Conservation (phyloP, 2,888 invertebrate genomes). For the Candidula unifasciata region DNA sequence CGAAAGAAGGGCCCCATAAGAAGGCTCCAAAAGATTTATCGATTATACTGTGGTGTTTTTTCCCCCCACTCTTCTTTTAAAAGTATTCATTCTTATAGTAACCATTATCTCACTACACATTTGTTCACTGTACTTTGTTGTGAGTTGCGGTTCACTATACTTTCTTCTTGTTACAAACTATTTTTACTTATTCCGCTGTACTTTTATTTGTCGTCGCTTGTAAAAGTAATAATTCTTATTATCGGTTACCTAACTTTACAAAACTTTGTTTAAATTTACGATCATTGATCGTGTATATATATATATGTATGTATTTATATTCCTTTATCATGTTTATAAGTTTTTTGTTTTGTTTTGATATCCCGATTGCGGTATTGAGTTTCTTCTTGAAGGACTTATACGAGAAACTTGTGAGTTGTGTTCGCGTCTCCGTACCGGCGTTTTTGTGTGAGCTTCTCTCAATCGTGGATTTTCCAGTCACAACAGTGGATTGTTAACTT, state of each 20-base stretch:
- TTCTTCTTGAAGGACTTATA: background rate
- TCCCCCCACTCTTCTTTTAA: slow-evolving; percentile 29
- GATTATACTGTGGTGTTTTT: slow-evolving; percentile 44
- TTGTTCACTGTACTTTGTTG: slow-evolving; percentile 36
- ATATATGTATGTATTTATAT: background rate
- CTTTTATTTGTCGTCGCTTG: slow-evolving; percentile 16
- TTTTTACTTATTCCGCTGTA: slow-evolving; percentile 1
- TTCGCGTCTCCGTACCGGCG: background rate
- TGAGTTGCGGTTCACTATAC: background rate
- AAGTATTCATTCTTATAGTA: slow-evolving; percentile 41
- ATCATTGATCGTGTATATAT: slow-evolving; percentile 6
- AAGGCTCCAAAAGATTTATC: slow-evolving; percentile 50
- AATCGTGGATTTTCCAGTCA: background rate
- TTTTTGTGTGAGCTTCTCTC: slow-evolving; percentile 10
- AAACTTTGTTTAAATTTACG: slow-evolving; percentile 8
- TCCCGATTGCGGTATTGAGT: background rate
- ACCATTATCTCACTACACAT: slow-evolving; percentile 25
- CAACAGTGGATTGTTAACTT: background rate
- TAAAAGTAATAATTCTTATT: slow-evolving; percentile 33
- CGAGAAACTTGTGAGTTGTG: too few relatives aligned
- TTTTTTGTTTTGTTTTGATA: background rate
- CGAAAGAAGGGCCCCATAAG: slow-evolving; percentile 29
- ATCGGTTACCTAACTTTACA: slow-evolving; percentile 13
- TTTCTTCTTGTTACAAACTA: slow-evolving; percentile 12
- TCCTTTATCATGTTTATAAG: background rate